Evolutionary conservation across 2,888 invertebrate species (phyloP).

Genomic region (Cryptus viduatorius): DNA sequence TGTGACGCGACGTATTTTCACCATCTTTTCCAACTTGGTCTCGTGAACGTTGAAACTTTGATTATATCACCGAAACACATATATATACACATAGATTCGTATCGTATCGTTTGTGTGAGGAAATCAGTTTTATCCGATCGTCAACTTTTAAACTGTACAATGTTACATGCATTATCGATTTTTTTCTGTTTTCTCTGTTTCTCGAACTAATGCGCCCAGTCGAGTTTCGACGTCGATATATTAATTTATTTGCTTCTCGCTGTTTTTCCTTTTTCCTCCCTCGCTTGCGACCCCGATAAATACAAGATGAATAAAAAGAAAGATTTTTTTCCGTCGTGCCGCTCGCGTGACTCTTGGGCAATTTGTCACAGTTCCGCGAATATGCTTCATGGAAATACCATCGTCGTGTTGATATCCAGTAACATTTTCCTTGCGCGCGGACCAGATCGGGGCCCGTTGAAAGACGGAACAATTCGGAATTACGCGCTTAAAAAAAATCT

Average conservation of each 20-base stretch:
- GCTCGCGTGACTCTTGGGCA: neutral
- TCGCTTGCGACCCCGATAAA: neutral
- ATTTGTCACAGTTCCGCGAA: constrained; percentile 37
- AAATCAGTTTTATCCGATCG: neutral
- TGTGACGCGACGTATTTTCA: constrained; percentile 47
- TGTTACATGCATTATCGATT: constrained; percentile 4
- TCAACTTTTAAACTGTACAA: constrained; percentile 4
- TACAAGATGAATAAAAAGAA: neutral
- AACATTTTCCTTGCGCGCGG: constrained; percentile 6
- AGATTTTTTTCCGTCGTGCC: neutral
- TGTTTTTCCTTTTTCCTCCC: neutral
- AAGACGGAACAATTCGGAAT: neutral
- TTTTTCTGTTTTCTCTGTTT: neutral
- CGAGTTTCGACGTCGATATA: neutral
- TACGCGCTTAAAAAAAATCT: no score
- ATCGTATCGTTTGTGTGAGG: neutral
- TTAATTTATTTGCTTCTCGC: neutral
- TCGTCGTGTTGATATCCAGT: constrained; percentile 38
- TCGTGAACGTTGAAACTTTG: constrained; percentile 58
- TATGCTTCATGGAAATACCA: constrained; percentile 39
- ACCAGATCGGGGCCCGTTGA: no score
- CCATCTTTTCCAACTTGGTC: constrained; percentile 52
- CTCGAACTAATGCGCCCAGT: constrained; percentile 1
- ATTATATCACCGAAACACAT: constrained; percentile 44
- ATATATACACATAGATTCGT: neutral